These are phyloP conservation scores for Dinocampus coccinellae DNA, from an alignment of 2,888 invertebrate species.

Conservation along the genomic window DNA sequence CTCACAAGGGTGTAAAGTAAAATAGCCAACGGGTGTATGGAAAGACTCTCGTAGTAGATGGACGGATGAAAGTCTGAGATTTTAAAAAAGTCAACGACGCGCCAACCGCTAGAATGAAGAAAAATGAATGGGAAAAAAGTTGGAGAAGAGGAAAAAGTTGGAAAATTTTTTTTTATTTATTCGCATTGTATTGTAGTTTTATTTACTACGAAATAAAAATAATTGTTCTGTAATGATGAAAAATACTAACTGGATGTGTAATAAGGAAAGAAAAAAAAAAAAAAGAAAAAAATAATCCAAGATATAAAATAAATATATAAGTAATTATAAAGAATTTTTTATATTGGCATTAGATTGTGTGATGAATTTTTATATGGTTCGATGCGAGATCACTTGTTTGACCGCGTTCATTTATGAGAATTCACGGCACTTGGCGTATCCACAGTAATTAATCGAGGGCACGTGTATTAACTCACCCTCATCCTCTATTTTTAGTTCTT, in stretches of 20 bases:
- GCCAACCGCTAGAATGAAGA: neutral
- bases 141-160: neutral
- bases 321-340: too few relatives aligned
- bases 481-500: neutral
- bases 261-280: neutral
- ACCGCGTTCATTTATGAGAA: constrained; percentile 19
- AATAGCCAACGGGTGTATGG: neutral
- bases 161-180: too few relatives aligned
- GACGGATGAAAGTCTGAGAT: neutral
- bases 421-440: constrained; percentile 23
- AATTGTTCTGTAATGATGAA: neutral
- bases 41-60: neutral
- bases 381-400: neutral
- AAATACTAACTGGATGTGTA: neutral
- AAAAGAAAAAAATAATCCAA: neutral
- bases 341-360: neutral
- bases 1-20: neutral
- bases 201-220: neutral
- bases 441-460: constrained; percentile 37
- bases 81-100: neutral
- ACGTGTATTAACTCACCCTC: constrained; percentile 13
- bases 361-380: constrained; percentile 5
- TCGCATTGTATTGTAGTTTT: too few relatives aligned
- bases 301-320: neutral
- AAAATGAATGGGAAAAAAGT: neutral